Conservation (phyloP, 2,888 invertebrate species). For the Panopea generosa region DNA sequence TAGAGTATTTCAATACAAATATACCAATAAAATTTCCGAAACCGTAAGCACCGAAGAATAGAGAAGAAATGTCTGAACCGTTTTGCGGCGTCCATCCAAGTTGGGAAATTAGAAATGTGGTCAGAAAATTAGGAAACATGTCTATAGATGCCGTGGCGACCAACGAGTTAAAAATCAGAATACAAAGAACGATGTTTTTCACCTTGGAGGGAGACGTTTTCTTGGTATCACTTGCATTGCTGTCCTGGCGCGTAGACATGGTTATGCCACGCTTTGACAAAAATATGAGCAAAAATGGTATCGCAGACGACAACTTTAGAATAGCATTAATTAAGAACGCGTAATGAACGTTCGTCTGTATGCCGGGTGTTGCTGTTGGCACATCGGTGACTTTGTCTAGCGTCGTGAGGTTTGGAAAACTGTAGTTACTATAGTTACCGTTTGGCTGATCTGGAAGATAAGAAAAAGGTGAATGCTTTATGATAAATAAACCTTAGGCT, state of each 20-base stretch:
- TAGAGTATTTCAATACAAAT: constrained; percentile 76
- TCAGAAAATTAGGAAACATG: constrained; percentile 50
- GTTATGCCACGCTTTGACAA: constrained; percentile 13
- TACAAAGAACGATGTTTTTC: constrained; percentile 45
- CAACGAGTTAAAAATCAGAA: constrained; percentile 55
- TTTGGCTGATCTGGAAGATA: too few relatives aligned
- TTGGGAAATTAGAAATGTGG: constrained; percentile 49
- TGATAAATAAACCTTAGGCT: too few relatives aligned
- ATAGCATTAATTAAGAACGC: constrained; percentile 60
- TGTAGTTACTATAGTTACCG: too few relatives aligned
- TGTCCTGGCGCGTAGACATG: not conserved
- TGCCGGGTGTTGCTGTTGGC: too few relatives aligned
- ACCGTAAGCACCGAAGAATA: constrained; percentile 23
- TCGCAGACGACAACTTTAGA: constrained; percentile 47
- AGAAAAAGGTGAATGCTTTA: too few relatives aligned
- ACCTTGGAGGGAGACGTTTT: constrained; percentile 47
- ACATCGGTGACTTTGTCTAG: too few relatives aligned
- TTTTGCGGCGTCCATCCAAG: constrained; percentile 41
- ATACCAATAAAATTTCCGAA: constrained; percentile 55
- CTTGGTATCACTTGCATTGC: constrained; percentile 39
- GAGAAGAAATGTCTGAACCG: not conserved
- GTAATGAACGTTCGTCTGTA: constrained; percentile 46
- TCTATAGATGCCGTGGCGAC: constrained; percentile 72
- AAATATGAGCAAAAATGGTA: constrained; percentile 64
- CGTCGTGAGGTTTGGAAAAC: too few relatives aligned